Conservation (phyloP, 2,888 invertebrate species). For the Boloria euphrosyne region DNA sequence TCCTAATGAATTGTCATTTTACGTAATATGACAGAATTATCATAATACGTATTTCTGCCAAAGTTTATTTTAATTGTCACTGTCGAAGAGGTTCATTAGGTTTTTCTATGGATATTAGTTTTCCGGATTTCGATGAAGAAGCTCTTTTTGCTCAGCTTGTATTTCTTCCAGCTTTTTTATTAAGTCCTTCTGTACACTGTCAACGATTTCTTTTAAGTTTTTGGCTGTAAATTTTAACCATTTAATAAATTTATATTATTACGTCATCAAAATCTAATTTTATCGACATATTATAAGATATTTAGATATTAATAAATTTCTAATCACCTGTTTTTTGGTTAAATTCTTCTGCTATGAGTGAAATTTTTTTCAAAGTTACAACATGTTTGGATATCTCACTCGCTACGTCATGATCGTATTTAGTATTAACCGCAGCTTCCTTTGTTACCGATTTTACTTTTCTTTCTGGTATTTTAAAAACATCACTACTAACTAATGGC, state of each 20-base stretch:
- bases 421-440: constrained; percentile 64
- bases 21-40: constrained; percentile 4
- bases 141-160: constrained; percentile 54
- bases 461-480: constrained; percentile 55
- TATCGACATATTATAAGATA: background rate
- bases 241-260: too few species aligned
- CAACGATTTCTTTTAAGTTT: constrained; percentile 74
- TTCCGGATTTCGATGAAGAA: constrained; percentile 35
- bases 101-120: constrained; percentile 28
- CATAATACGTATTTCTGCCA: background rate
- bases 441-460: constrained; percentile 48
- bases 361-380: constrained; percentile 67
- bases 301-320: background rate
- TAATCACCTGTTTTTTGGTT: constrained; percentile 72
- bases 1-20: constrained; percentile 15
- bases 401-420: constrained; percentile 64
- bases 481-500: constrained; percentile 66
- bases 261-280: background rate
- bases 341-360: constrained; percentile 76
- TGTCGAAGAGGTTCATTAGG: constrained; percentile 12
- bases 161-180: constrained; percentile 70
- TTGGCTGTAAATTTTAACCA: constrained; percentile 57
- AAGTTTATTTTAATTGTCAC: constrained; percentile 14
- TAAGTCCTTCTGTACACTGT: constrained; percentile 74
- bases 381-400: constrained; percentile 67